These are phyloP conservation scores for Drosophila dunni DNA, from an alignment of 1,140 invertebrate species.

Conservation along the genomic window DNA sequence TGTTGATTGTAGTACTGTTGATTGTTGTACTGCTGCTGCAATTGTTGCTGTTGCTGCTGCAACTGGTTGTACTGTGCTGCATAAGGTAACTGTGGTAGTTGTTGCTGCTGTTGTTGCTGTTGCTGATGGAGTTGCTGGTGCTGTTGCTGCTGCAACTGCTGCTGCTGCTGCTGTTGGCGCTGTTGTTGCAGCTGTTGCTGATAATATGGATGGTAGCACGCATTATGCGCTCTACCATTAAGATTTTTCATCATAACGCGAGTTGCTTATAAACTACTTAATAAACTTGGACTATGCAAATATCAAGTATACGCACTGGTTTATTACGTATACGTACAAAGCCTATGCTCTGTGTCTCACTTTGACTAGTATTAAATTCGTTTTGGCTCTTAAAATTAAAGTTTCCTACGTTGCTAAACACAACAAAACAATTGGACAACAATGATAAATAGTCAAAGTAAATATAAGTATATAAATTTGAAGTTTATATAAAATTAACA, in stretches of 20 bases:
- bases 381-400: constrained; percentile 26
- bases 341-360: constrained; percentile 24
- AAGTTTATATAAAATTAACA: constrained; percentile 47
- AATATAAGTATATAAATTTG: constrained; percentile 24
- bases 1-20: constrained; percentile 58
- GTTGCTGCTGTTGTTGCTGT: constrained; percentile 30
- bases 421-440: constrained; percentile 63
- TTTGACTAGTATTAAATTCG: constrained; percentile 70
- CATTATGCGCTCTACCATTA: constrained; percentile 75
- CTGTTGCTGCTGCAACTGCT: constrained; percentile 47
- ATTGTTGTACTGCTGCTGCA: constrained; percentile 36
- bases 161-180: constrained; percentile 57
- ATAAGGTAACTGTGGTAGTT: constrained; percentile 40
- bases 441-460: constrained; percentile 46
- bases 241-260: constrained; percentile 75
- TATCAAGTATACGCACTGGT: constrained; percentile 68
- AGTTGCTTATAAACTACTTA: constrained; percentile 29
- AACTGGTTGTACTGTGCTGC: constrained; percentile 50
- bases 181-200: constrained; percentile 62
- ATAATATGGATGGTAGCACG: constrained; percentile 75
- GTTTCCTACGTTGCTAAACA: constrained; percentile 22
- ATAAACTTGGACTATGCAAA: constrained; percentile 39
- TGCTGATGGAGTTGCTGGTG: constrained; percentile 48
- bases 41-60: constrained; percentile 40
- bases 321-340: constrained; percentile 73